phyloP scores from a whole-genome alignment of 2,888 invertebrate species.

The Brenthis ino region DNA sequence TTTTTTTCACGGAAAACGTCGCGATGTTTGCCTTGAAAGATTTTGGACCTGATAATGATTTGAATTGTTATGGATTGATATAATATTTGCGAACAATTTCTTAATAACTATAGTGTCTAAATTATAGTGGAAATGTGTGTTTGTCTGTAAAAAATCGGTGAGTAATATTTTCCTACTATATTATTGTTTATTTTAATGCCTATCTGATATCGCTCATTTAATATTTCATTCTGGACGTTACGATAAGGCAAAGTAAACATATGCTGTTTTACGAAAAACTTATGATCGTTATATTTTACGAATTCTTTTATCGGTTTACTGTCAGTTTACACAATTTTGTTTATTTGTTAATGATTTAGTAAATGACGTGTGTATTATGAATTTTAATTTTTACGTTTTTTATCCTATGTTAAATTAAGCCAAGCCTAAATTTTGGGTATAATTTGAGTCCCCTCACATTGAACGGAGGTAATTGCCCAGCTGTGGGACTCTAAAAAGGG shows the following conservation, averaged over 20 bases:
- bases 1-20: slow-evolving; percentile 14
- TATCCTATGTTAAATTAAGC: neutral
- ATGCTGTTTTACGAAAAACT: slow-evolving; percentile 26
- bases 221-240: slow-evolving; percentile 35
- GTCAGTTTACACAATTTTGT: slow-evolving; percentile 23
- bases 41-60: slow-evolving; percentile 22
- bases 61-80: slow-evolving; percentile 15
- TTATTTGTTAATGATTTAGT: slow-evolving; percentile 27
- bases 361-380: slow-evolving; percentile 10
- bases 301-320: slow-evolving; percentile 24
- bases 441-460: no score
- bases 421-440: neutral
- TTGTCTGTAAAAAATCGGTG: slow-evolving; percentile 13
- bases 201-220: slow-evolving; percentile 25
- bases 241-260: slow-evolving; percentile 41
- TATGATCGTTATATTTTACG: slow-evolving; percentile 16
- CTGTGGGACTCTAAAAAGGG: no score
- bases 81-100: slow-evolving; percentile 15
- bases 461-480: no score
- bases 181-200: slow-evolving; percentile 19
- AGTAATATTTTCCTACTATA: slow-evolving; percentile 10
- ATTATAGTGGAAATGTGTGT: slow-evolving; percentile 14
- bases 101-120: slow-evolving; percentile 6
- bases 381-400: neutral
- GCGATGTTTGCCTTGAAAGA: slow-evolving; percentile 33